Percentiles rank a stretch among this genome's conserved stretches.
Evolutionary conservation across 2,888 invertebrate genomes (phyloP).

Genomic region (Ophion obscuratus): DNA sequence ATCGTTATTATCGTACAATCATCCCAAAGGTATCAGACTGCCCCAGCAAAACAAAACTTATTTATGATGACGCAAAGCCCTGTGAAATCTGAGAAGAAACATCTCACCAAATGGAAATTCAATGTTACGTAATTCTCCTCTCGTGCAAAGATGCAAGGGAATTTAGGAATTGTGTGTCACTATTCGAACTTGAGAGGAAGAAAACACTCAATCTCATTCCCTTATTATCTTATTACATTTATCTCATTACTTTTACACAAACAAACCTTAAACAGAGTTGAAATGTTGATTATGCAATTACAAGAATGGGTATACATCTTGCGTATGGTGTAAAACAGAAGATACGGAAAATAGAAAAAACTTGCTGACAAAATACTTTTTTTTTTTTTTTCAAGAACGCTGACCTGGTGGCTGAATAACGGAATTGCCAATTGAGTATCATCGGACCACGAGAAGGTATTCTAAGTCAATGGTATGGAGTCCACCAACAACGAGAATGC

Average conservation of each 20-base stretch:
- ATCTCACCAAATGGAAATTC: background rate
- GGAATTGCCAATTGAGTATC: constrained; percentile 72
- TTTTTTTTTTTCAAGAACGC: background rate
- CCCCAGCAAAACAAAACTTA: background rate
- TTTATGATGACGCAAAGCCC: too few species aligned
- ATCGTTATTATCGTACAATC: background rate
- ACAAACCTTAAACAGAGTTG: background rate
- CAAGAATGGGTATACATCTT: background rate
- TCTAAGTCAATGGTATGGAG: constrained; percentile 77
- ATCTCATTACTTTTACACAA: background rate
- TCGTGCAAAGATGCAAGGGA: background rate
- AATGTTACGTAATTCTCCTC: background rate
- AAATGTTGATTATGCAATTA: background rate
- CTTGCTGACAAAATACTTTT: background rate
- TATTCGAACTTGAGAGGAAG: background rate
- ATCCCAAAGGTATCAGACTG: background rate
- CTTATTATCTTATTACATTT: too few species aligned
- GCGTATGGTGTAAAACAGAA: background rate
- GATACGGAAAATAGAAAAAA: background rate
- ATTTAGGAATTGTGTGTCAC: background rate
- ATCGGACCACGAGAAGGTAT: constrained; percentile 72
- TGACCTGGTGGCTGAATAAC: constrained; percentile 76
- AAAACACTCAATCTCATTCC: background rate
- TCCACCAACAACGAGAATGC: constrained; percentile 72
- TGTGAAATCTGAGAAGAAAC: background rate